Evolutionary conservation across 2,888 invertebrate genomes (phyloP).

Genomic region (Autographa pulchrina): DNA sequence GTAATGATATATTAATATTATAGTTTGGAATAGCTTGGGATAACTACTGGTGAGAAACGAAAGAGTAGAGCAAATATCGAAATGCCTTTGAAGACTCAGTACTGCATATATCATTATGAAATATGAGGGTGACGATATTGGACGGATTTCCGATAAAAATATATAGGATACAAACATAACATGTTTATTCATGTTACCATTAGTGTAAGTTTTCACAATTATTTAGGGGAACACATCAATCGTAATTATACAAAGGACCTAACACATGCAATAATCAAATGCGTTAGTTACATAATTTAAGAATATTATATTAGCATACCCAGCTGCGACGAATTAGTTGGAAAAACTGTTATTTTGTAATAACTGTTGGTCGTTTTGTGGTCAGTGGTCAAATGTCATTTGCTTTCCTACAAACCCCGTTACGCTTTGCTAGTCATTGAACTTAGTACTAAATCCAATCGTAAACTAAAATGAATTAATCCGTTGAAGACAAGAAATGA

Average conservation of each 20-base stretch:
- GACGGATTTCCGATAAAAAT: too few species aligned
- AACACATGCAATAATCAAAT: not conserved
- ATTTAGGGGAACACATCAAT: too few species aligned
- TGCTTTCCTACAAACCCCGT: constrained; percentile 29
- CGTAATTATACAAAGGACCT: too few species aligned
- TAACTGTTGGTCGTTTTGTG: constrained; percentile 20
- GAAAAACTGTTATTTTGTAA: constrained; percentile 9
- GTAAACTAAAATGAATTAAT: not conserved
- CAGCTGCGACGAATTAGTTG: not conserved
- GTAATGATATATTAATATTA: not conserved
- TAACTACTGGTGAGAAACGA: not conserved
- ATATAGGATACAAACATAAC: too few species aligned
- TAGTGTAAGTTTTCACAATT: too few species aligned
- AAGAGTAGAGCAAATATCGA: too few species aligned
- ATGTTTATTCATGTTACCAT: too few species aligned
- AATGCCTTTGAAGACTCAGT: too few species aligned
- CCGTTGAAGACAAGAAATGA: too few species aligned
- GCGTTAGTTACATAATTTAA: not conserved
- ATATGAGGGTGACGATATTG: too few species aligned
- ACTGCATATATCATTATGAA: too few species aligned
- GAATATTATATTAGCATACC: not conserved
- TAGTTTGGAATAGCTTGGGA: not conserved
- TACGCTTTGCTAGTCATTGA: not conserved
- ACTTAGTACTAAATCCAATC: constrained; percentile 8
- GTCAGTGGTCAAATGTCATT: constrained; percentile 32